These are phyloP conservation scores for Drosophila nr. perissopoda DNA, from an alignment of 2,888 invertebrate species.

Conservation along the genomic window DNA sequence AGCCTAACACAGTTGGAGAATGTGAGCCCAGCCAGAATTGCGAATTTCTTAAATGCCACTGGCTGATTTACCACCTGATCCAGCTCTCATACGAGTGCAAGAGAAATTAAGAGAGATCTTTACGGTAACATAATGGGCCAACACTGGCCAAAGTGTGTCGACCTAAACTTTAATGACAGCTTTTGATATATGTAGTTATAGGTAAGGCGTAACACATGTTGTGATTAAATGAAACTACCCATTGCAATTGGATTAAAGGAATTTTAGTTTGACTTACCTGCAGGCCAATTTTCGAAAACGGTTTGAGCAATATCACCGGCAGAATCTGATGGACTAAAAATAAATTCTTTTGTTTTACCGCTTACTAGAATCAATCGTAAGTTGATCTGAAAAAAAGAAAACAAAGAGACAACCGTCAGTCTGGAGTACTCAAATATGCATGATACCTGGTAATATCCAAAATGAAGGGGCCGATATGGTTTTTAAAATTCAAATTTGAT, in stretches of 20 bases:
- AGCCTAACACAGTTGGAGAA: too few relatives aligned
- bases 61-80: too few relatives aligned
- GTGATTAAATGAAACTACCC: not conserved
- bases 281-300: slow-evolving; percentile 99
- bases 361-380: slow-evolving; percentile 99
- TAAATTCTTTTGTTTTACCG: slow-evolving; percentile 99
- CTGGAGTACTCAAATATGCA: not conserved
- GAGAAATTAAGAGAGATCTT: too few relatives aligned
- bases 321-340: slow-evolving; percentile 98
- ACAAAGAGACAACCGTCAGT: not conserved
- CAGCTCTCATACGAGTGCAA: too few relatives aligned
- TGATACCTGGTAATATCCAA: not conserved
- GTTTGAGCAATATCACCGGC: slow-evolving; percentile 99
- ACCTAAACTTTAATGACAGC: not conserved
- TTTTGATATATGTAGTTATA: not conserved
- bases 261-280: slow-evolving; percentile 88
- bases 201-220: not conserved
- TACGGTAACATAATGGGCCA: too few relatives aligned
- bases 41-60: too few relatives aligned
- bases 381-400: slow-evolving; percentile 90
- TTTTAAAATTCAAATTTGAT: not conserved
- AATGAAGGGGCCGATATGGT: not conserved
- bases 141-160: too few relatives aligned
- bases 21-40: too few relatives aligned
- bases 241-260: not conserved